Evolutionary conservation across 2,888 invertebrate species (phyloP).

Genomic region (Lasiommata megera): DNA sequence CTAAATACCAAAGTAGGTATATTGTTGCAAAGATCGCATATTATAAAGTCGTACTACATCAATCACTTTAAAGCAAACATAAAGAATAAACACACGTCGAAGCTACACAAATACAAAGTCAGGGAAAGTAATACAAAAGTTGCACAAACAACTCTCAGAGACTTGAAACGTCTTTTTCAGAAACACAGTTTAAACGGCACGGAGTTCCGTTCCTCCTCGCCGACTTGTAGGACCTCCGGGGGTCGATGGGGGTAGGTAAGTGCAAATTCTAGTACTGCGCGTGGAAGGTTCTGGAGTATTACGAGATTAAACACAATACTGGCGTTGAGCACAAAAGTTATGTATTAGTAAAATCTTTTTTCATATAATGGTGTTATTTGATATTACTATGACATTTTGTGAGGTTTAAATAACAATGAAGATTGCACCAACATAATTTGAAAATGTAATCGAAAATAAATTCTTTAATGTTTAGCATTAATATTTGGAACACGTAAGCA

Average conservation of each 20-base stretch:
- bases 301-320: slow-evolving; percentile 20
- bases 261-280: slow-evolving; percentile 53
- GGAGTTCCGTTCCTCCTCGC: slow-evolving; percentile 29
- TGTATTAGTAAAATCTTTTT: too few species aligned
- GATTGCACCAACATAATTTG: too few species aligned
- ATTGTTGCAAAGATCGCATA: too few species aligned
- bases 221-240: slow-evolving; percentile 27
- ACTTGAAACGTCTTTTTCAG: slow-evolving; percentile 5
- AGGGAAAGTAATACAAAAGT: neutral
- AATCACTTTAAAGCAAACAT: neutral
- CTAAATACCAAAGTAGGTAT: too few species aligned
- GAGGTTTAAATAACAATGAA: too few species aligned
- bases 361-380: too few species aligned
- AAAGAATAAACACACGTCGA: neutral
- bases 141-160: neutral
- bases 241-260: slow-evolving; percentile 41
- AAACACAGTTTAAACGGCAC: slow-evolving; percentile 13
- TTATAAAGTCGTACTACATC: too few species aligned
- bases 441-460: too few species aligned
- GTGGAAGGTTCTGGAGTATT: slow-evolving; percentile 43
- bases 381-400: too few species aligned
- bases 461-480: too few species aligned
- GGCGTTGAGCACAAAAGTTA: neutral
- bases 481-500: too few species aligned
- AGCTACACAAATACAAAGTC: neutral